Base-by-base conservation (phyloP, 2,113 vertebrate genomes). In the Cyprinodon variegatus region DNA sequence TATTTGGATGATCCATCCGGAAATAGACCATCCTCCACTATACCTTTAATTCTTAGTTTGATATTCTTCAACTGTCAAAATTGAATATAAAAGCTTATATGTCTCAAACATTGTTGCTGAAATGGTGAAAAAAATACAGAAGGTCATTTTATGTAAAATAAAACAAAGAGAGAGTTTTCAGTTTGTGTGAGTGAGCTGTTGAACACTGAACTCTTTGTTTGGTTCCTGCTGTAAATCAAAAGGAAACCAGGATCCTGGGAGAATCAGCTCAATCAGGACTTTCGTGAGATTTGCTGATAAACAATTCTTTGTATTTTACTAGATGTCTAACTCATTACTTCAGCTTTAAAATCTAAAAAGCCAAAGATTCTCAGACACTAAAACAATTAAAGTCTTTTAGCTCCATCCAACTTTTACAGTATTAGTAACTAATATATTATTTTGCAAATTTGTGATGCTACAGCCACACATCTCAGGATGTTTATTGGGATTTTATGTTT, bases 121-220 rank as follows among this genome's bases (percentile, higher is more conserved):
- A 57, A 57, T 6, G 17, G 9, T 8, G 9, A 57, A 53, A n/a
- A 57, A n/a, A 1, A 45, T n/a, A 53, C 29, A 63, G 39, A 72
- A 13, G 45, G 61, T 72, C 15, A 63, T 48, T 50, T 72, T 20
- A 72, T 63, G 17, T 57, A n/a, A 57, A 57, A 20, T 57, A 57
- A 57, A 57, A 57, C 41, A 9, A 41, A 20, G 17, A n/a, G 15
- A 14, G 50, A 57, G 50, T n/a, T 57, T 57, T n/a, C 8, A 57
- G 50, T 14, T 17, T 57, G 17, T 3, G 8, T 57, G 50, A n/a
- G 17, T 6, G 41, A n/a, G 50, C 6, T 72, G 61, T 22, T 50
- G 1, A 57, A 73, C 37, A 73, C 71, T 13, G 5, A 11, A 29
- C 61, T 65, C 71, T 73, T 73, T 73, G 71, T 73, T 22, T 0